These are phyloP conservation scores for Leptoclinus maculatus DNA, from an alignment of 2,797 vertebrate species.

Conservation along the genomic window DNA sequence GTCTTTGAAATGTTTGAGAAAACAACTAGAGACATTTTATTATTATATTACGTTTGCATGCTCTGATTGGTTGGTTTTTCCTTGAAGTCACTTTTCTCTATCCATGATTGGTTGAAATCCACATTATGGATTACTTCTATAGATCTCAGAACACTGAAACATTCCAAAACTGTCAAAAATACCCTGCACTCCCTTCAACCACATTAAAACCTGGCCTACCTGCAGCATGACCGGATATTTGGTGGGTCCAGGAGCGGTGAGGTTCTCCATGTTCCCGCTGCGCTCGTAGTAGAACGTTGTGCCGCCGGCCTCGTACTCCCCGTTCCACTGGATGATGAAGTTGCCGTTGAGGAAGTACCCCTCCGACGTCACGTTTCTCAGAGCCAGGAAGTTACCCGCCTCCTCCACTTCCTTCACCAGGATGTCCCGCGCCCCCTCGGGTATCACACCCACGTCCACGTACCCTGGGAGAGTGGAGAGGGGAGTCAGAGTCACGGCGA, in stretches of 20 bases:
- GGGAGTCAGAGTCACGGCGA: slow-evolving; percentile 61
- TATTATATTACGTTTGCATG: background rate
- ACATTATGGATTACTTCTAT: background rate
- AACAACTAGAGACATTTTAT: background rate
- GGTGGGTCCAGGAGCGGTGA: slow-evolving; percentile 93
- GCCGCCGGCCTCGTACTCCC: slow-evolving; percentile 93
- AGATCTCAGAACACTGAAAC: background rate
- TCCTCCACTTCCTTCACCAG: slow-evolving; percentile 91
- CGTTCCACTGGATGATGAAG: slow-evolving; percentile 98
- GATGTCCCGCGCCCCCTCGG: slow-evolving; percentile 94
- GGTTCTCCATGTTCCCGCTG: slow-evolving; percentile 93
- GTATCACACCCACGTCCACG: slow-evolving; percentile 93
- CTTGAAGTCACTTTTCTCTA: background rate
- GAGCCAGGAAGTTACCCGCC: slow-evolving; percentile 95
- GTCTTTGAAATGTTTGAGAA: background rate
- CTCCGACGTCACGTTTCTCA: slow-evolving; percentile 87
- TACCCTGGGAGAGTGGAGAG: slow-evolving; percentile 86
- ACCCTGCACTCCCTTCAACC: background rate
- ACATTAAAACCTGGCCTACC: slow-evolving; percentile 78
- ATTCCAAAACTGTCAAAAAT: background rate
- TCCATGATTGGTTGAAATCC: background rate
- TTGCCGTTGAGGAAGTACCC: slow-evolving; percentile 96
- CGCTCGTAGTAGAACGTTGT: slow-evolving; percentile 93
- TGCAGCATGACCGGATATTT: slow-evolving; percentile 93
- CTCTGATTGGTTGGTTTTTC: background rate